Percentiles rank a stretch among this genome's conserved stretches.
phyloP scores from a whole-genome alignment of 35 echinoderm and acorn worm species.

The Acanthaster planci region DNA sequence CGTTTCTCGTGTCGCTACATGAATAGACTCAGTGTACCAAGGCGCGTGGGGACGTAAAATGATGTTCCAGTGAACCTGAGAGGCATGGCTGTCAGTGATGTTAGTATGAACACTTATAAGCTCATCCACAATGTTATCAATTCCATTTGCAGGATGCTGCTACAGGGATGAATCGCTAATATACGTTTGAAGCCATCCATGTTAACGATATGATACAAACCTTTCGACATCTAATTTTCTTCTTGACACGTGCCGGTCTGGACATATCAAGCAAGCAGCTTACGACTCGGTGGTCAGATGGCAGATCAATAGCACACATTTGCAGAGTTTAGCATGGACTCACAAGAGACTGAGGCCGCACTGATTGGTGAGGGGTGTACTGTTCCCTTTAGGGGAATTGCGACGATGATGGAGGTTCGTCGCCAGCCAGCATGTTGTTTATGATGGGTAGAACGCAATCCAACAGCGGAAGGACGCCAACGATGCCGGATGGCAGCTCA shows the following conservation, averaged over 20 bases:
- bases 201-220: too few relatives aligned
- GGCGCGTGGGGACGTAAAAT: constrained; percentile 37
- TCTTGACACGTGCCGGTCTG: too few relatives aligned
- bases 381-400: constrained; percentile 31
- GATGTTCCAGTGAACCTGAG: neutral
- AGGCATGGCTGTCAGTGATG: constrained; percentile 33
- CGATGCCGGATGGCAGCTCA: constrained; percentile 23
- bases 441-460: constrained; percentile 29
- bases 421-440: constrained; percentile 11
- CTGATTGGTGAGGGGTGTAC: constrained; percentile 14
- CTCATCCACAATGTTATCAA: constrained; percentile 36
- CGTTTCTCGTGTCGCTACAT: constrained; percentile 35
- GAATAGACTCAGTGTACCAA: constrained; percentile 42
- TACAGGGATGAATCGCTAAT: neutral
- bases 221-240: too few relatives aligned
- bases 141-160: constrained; percentile 8
- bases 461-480: constrained; percentile 26
- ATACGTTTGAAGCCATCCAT: too few relatives aligned
- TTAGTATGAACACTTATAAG: neutral
- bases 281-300: too few relatives aligned
- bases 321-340: constrained; percentile 15
- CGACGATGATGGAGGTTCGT: constrained; percentile 39
- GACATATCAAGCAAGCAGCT: too few relatives aligned
- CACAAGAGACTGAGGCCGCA: constrained; percentile 36
- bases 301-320: constrained; percentile 1